phyloP scores from a whole-genome alignment of 2,113 vertebrate species.

The Penelope pileata region DNA sequence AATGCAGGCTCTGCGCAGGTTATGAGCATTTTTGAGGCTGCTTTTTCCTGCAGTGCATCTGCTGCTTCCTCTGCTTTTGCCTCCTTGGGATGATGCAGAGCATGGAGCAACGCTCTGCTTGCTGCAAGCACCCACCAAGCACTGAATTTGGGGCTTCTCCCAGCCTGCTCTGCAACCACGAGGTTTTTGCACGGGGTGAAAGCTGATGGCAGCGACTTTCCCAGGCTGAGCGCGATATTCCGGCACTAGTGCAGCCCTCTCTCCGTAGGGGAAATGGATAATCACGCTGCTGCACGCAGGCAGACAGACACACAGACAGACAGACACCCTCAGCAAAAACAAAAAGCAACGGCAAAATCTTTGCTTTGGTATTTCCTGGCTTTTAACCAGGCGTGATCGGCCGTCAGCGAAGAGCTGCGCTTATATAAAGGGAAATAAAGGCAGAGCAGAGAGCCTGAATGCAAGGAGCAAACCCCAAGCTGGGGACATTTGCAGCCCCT shows the following conservation, averaged over 20 bases:
- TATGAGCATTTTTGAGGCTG: neutral
- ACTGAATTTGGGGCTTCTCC: neutral
- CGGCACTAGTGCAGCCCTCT: accelerated
- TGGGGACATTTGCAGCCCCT: neutral
- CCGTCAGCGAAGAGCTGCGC: neutral
- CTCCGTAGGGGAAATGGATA: accelerated
- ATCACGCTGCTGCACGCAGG: neutral
- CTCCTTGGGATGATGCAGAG: neutral
- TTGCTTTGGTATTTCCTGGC: neutral
- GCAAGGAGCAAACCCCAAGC: neutral
- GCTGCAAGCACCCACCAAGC: neutral
- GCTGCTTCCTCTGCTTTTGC: too few relatives aligned
- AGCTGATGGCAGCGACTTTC: accelerated
- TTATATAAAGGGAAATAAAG: neutral
- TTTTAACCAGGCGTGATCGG: neutral
- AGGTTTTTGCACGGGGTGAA: neutral
- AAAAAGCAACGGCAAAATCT: neutral
- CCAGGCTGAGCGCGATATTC: neutral
- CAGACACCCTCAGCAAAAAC: too few relatives aligned
- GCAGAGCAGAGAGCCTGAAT: neutral
- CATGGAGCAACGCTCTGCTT: too few relatives aligned
- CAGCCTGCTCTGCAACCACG: neutral
- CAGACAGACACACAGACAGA: neutral
- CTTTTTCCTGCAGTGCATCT: too few relatives aligned
- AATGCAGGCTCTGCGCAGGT: neutral